phyloP scores from a whole-genome alignment of 2,113 vertebrate genomes.

The Chiloscyllium plagiosum region DNA sequence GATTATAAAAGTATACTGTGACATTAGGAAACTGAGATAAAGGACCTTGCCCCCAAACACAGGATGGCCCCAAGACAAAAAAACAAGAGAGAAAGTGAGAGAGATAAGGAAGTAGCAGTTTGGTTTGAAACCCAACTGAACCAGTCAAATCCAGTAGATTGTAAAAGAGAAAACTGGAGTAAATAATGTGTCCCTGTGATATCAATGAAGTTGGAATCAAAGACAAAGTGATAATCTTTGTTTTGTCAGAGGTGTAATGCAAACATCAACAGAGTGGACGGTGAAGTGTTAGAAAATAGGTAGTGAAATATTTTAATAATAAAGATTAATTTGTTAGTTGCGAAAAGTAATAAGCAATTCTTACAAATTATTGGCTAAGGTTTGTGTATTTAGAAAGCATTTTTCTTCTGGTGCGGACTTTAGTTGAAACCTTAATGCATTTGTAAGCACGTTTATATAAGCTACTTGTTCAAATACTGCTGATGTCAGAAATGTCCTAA shows the following conservation, averaged over 20 bases:
- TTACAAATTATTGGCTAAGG: not conserved
- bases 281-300: not conserved
- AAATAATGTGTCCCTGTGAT: not conserved
- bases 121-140: not conserved
- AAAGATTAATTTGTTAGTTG: not conserved
- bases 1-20: not conserved
- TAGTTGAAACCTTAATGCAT: not conserved
- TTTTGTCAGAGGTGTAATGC: not conserved
- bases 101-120: not conserved
- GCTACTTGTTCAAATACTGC: not conserved
- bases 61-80: not conserved
- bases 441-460: not conserved
- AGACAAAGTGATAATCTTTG: not conserved
- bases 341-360: not conserved
- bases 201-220: not conserved
- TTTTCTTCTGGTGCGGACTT: not conserved
- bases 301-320: not conserved
- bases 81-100: not conserved
- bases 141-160: not conserved
- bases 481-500: not conserved
- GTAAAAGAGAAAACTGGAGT: not conserved
- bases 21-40: not conserved
- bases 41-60: not conserved
- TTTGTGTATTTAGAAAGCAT: not conserved
- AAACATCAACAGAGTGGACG: not conserved